Evolutionary conservation across 2,113 vertebrate species (phyloP).

Genomic region (Alligator mississippiensis): DNA sequence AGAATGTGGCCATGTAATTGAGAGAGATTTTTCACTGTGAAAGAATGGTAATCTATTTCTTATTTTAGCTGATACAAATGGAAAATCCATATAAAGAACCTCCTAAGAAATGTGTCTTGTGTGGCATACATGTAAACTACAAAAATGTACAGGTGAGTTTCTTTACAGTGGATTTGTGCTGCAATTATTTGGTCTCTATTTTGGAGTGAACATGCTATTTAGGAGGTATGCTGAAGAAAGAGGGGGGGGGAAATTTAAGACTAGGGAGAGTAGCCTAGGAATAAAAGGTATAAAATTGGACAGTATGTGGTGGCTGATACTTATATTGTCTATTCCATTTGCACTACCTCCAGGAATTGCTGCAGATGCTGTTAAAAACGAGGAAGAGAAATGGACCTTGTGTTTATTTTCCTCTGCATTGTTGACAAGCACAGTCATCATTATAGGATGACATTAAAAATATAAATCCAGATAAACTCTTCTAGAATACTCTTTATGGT

Average conservation of each 20-base stretch:
- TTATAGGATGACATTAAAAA: too few relatives aligned
- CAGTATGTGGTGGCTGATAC: background rate
- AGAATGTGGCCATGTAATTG: background rate
- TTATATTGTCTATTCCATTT: background rate
- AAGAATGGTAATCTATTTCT: background rate
- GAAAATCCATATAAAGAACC: slow-evolving; percentile 91
- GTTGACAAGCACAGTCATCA: too few relatives aligned
- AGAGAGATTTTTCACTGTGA: background rate
- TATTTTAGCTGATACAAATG: slow-evolving; percentile 84
- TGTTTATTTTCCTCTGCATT: too few relatives aligned
- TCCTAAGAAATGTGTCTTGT: slow-evolving; percentile 88
- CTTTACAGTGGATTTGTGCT: background rate
- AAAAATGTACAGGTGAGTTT: slow-evolving; percentile 92
- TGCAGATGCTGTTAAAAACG: too few relatives aligned
- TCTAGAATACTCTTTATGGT: too few relatives aligned
- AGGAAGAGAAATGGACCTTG: too few relatives aligned
- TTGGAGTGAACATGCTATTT: background rate
- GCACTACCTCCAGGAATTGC: background rate
- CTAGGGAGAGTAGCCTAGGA: background rate
- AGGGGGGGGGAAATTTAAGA: background rate
- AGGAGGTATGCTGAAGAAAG: background rate
- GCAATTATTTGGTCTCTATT: background rate
- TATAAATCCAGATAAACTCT: too few relatives aligned
- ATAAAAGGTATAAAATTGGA: background rate
- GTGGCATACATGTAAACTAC: slow-evolving; percentile 86